Base-by-base conservation (phyloP, 2,888 invertebrate species). In the Silvanus unidentatus region DNA sequence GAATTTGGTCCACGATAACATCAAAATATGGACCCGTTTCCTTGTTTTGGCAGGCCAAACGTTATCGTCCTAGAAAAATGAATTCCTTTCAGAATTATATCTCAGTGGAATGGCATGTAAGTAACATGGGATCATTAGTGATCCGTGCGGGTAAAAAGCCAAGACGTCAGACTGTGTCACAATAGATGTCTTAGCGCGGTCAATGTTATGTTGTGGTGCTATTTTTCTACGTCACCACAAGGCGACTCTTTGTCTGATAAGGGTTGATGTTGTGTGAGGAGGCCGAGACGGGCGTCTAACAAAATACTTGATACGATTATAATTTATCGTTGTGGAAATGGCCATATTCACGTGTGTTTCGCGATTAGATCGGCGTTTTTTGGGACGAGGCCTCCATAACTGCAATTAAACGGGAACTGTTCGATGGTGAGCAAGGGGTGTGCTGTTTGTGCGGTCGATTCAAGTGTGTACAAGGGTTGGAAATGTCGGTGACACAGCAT, bases 191-290 rank as follows among this genome's bases (percentile, higher is more conserved):
- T 58, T 54, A 29, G 52, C 57, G 60, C 68, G 68, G 69, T 68
- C 69, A 69, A 66, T 68, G 68, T 67, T 66, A 64, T 67, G 67
- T 68, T 66, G 65, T 63, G 66, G 59, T 65, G 67, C 65, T 63
- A 69, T 69, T 69, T 69, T 68, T 69, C 69, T 64, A 66, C 66
- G 69, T 69, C 69, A 69, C 64, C 64, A 61, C 66, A 64, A 67
- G 69, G 68, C 67, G 69, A 66, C 69, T 65, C 60, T 60, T 58
- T 60, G 69, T 63, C 67, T 66, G 68, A 68, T 68, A 66, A 67
- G 60, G 60, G 59, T 57, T 47, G 58, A 48, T 48, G 57, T 53
- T 52, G 54, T 32, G n/a, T 32, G 32, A 40, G 10, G 16, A 32
- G 5, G 27, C 14, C 28, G 5, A 13, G n/a, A 22, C 3, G 4